Conservation (phyloP, 2,113 vertebrate genomes). For the Erythrocercus mccallii region DNA sequence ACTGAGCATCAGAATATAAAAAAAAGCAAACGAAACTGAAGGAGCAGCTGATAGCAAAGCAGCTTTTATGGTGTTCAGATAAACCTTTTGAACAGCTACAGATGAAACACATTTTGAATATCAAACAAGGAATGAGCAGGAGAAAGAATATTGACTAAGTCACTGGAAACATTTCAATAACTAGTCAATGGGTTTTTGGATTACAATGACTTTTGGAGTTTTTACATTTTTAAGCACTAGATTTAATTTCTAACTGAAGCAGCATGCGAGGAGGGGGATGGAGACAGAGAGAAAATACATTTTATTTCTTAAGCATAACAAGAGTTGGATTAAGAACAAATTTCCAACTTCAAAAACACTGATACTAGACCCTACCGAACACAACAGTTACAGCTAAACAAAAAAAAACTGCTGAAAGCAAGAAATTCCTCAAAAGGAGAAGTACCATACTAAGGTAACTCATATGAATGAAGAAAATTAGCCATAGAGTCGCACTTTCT, state of each 20-base stretch:
- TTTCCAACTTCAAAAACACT: not conserved
- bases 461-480: not conserved
- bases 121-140: not conserved
- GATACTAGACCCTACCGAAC: not conserved
- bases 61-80: not conserved
- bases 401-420: not conserved
- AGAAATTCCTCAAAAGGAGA: not conserved
- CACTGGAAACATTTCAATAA: not conserved
- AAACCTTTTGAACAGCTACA: not conserved
- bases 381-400: not conserved
- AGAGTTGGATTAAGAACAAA: not conserved
- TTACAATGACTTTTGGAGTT: not conserved
- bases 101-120: not conserved
- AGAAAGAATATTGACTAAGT: not conserved
- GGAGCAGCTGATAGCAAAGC: not conserved
- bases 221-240: not conserved
- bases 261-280: rapidly evolving
- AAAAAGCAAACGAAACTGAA: not conserved
- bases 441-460: not conserved
- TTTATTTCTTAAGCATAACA: not conserved
- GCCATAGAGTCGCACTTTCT: not conserved
- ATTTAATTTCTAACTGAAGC: not conserved
- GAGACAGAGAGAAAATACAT: not conserved
- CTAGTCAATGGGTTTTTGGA: not conserved
- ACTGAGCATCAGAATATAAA: not conserved